phyloP scores from a whole-genome alignment of 1,140 invertebrate genomes.

The Drosophila tropicalis region DNA sequence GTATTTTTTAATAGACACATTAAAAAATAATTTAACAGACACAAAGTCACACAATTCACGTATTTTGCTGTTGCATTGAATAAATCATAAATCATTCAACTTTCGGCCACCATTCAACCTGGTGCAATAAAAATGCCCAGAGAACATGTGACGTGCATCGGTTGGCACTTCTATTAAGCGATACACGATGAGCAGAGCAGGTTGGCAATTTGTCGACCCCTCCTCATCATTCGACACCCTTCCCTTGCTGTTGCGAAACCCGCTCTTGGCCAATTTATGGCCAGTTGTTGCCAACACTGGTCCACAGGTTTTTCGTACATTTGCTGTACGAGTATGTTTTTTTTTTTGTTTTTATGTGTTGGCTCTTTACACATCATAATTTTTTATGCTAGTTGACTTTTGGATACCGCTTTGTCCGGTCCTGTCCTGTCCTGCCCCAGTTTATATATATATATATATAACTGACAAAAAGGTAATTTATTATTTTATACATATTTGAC shows the following conservation, averaged over 20 bases:
- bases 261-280: conserved; percentile 4
- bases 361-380: conserved; percentile 78
- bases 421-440: conserved; percentile 17
- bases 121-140: conserved; percentile 57
- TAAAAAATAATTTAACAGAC: conserved; percentile 79
- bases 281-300: conserved; percentile 22
- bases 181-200: conserved; percentile 70
- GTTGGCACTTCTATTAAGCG: conserved; percentile 66
- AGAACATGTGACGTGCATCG: conserved; percentile 60
- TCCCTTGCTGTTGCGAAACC: neutral
- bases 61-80: conserved; percentile 62
- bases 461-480: conserved; percentile 82
- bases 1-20: conserved; percentile 79
- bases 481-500: conserved; percentile 82
- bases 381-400: conserved; percentile 80
- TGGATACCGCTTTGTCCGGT: conserved; percentile 59
- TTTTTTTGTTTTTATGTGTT: conserved; percentile 48
- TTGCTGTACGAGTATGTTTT: neutral
- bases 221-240: neutral
- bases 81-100: conserved; percentile 80
- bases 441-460: too few species aligned
- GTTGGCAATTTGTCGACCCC: conserved; percentile 63
- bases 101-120: conserved; percentile 48
- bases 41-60: conserved; percentile 43
- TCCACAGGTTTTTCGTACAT: conserved; percentile 1